These are phyloP conservation scores for Argya squamiceps DNA, from an alignment of 2,797 vertebrate genomes.

Conservation along the genomic window DNA sequence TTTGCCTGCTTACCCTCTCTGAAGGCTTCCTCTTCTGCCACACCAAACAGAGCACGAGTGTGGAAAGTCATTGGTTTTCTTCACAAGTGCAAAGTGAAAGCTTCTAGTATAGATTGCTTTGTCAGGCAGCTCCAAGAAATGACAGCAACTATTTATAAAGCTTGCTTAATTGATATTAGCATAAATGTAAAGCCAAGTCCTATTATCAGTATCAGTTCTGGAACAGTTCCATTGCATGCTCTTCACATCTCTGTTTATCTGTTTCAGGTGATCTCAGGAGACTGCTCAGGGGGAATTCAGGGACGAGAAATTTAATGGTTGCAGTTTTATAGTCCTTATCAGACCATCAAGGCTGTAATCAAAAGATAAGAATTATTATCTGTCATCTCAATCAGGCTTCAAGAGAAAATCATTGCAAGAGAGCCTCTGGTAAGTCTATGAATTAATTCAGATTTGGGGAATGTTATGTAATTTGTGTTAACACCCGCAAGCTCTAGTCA, in stretches of 20 bases:
- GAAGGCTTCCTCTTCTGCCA: not conserved
- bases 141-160: slow-evolving; percentile 4
- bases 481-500: not conserved
- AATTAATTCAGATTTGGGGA: slow-evolving; percentile 15
- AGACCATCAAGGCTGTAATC: slow-evolving; percentile 1
- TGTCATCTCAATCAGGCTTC: slow-evolving; percentile 5
- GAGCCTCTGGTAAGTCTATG: not conserved
- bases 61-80: not conserved
- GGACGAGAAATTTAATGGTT: slow-evolving; percentile 12
- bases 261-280: slow-evolving; percentile 35
- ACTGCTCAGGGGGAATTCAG: slow-evolving; percentile 31
- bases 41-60: not conserved
- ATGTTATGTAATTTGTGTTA: not conserved
- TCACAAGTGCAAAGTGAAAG: not conserved
- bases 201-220: slow-evolving; percentile 22
- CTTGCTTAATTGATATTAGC: slow-evolving; percentile 10
- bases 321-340: slow-evolving; percentile 29
- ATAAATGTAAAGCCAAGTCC: slow-evolving; percentile 8
- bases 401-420: not conserved
- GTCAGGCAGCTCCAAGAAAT: not conserved
- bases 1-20: not conserved
- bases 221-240: slow-evolving; percentile 8
- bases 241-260: slow-evolving; percentile 43
- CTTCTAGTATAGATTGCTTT: not conserved
- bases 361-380: not conserved